Evolutionary conservation across 2,113 vertebrate species (phyloP).

Genomic region (Coreoperca whiteheadi): DNA sequence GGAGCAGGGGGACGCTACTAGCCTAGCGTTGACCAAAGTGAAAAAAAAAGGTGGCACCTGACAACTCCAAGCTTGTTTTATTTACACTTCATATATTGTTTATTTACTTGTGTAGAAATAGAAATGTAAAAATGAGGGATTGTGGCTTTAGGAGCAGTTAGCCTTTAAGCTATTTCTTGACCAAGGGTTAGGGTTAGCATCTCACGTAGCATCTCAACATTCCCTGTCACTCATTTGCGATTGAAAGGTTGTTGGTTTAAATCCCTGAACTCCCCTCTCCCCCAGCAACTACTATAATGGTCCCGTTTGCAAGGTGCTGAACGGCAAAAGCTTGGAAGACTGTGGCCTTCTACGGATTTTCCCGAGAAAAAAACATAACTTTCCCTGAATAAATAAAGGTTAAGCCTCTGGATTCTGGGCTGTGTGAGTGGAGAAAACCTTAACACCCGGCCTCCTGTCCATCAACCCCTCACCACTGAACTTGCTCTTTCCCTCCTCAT

Average conservation of each 20-base stretch:
- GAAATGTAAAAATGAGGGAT: conserved; percentile 27
- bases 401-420: conserved; percentile 16
- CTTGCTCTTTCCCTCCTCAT: conserved; percentile 27
- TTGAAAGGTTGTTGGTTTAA: conserved; percentile 12
- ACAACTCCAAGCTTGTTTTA: conserved; percentile 7
- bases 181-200: neutral
- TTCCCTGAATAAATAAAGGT: conserved; percentile 43
- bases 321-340: neutral
- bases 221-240: neutral
- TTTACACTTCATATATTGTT: conserved; percentile 47
- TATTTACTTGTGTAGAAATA: conserved; percentile 49
- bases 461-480: conserved; percentile 26
- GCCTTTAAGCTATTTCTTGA: conserved; percentile 32
- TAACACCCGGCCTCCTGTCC: conserved; percentile 28
- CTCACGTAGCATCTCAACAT: neutral
- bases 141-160: conserved; percentile 19
- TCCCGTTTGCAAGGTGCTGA: neutral
- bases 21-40: neutral
- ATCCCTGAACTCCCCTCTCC: neutral
- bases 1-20: neutral
- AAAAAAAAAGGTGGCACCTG: neutral
- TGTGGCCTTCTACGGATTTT: conserved; percentile 1
- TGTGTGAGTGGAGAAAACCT: conserved; percentile 16
- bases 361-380: conserved; percentile 12
- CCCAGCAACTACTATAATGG: neutral